Evolutionary conservation across 2,888 invertebrate genomes (phyloP).

Genomic region (Sarcophaga subvicina): DNA sequence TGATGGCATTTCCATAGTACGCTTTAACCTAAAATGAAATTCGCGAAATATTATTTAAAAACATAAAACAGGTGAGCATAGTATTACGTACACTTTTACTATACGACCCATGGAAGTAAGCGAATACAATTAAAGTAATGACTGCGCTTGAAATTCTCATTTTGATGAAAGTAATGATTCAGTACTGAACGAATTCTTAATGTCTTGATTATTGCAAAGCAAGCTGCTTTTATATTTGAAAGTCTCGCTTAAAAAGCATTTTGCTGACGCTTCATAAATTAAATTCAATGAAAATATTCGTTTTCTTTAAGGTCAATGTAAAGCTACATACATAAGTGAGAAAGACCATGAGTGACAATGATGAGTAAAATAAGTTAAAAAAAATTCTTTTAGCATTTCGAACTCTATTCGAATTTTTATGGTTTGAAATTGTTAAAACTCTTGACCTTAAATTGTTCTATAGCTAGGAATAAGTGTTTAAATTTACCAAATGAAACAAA

Average conservation of each 20-base stretch:
- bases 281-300: neutral
- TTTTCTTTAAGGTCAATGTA: constrained; percentile 5
- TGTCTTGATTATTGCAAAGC: neutral
- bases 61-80: neutral
- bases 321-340: neutral
- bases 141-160: constrained; percentile 49
- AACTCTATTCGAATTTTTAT: too few relatives aligned
- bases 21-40: constrained; percentile 53
- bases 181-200: constrained; percentile 19
- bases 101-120: constrained; percentile 29
- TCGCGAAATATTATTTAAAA: neutral
- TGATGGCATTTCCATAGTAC: constrained; percentile 47
- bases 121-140: constrained; percentile 37
- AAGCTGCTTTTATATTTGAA: constrained; percentile 44
- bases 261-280: constrained; percentile 26
- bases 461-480: too few relatives aligned
- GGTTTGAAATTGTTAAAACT: too few relatives aligned
- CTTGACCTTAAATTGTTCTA: too few relatives aligned
- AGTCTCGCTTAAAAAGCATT: neutral
- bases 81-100: constrained; percentile 59
- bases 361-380: too few relatives aligned
- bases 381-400: too few relatives aligned
- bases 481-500: too few relatives aligned
- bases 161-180: neutral
- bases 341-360: constrained; percentile 5